Base-by-base conservation (phyloP, 2,888 invertebrate species). In the Drosophila paucipuncta region DNA sequence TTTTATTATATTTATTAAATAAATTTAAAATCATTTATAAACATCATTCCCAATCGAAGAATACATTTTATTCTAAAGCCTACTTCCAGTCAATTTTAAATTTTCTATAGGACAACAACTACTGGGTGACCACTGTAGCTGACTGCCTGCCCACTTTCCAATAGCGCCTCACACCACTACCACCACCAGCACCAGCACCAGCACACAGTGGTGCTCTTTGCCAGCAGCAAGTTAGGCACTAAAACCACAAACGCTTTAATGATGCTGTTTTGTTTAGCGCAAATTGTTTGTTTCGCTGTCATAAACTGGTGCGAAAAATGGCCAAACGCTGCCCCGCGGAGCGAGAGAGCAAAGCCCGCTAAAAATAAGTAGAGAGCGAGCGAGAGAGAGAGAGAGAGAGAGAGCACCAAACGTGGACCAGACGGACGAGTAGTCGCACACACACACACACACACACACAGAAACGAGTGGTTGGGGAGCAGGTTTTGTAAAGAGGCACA, bases 201-300 rank as follows among this genome's bases (percentile, higher is more conserved):
- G 47, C 65, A 53, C 18, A 39, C 60, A 31, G 31, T 63, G 30
- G 52, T 60, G 37, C 70, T 57, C 82, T 64, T 50, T 50, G 52
- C 75, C 61, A 73, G 68, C 80, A 66, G 72, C 80, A 68, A 70
- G 76, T 67, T 79, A 69, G 76, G 85, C 83, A 90, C 85, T 86
- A 89, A 91, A 91, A 88, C 91, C 91, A 91, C 91, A 91, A 91
- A 88, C 86, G 80, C 83, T 90, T 89, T 91, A 91, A 91, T 91
- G 91, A 91, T 91, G 91, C 91, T 90, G 91, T 91, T 91, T 88
- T 91, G 88, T 88, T 91, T 86, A 86, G 90, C 86, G 85, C 91
- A 91, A 91, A 91, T 90, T 91, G 91, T 90, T 90, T 90, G 91
- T 89, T 89, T 89, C 87, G 88, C 90, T 91, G 90, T 90, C 91